Base-by-base conservation (phyloP, 2,888 invertebrate species). In the Ichneumoninae sp. region DNA sequence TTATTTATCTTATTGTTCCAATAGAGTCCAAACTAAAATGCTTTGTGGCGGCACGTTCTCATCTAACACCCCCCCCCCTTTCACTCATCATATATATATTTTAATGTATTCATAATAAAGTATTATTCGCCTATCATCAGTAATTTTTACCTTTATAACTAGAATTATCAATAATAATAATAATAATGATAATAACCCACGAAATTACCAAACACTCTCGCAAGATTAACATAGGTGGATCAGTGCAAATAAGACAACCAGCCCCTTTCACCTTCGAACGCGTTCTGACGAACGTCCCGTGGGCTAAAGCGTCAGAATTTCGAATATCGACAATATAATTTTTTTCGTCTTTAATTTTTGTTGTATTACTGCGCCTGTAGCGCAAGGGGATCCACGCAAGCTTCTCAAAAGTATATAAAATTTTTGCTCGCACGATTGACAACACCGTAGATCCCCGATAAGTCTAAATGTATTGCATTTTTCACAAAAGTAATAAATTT, bases 1-100 rank as follows among this genome's bases (percentile, higher is more conserved):
- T 82, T 78, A 89, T 88, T 87, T 89, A 90, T 89, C 84, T 90
- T 90, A 91, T 91, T 91, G 90, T 90, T 91, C 87, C 89, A 88
- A 89, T 89, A 89, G 87, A 90, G 82, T 87, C 89, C 88, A 89
- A 91, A 90, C 89, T 89, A 91, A 90, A 90, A 87, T 89, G 89
- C 87, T 89, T 78, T 83, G 87, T 87, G 82, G 86, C 86, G 87
- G 85, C 81, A 86, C 84, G 83, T 75, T 70, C 60, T 75, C 70
- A 40, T 69, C 69, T 22, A 78, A 72, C 72, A 82, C 50, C 44
- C 3, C 57, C 50, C 26, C 6, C 22, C 30, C 62, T n/a, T 40
- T 86, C 87, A 85, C 83, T 80, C 88, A 81, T 54, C 54, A 85
- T 86, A 66, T 82, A 69, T 82, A 69, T 81, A 66, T 77, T 60